A percentile compares a stretch with the other conserved stretches of the same genome.
These are phyloP conservation scores for Tapera naevia DNA, from an alignment of 2,797 vertebrate species.

Conservation along the genomic window DNA sequence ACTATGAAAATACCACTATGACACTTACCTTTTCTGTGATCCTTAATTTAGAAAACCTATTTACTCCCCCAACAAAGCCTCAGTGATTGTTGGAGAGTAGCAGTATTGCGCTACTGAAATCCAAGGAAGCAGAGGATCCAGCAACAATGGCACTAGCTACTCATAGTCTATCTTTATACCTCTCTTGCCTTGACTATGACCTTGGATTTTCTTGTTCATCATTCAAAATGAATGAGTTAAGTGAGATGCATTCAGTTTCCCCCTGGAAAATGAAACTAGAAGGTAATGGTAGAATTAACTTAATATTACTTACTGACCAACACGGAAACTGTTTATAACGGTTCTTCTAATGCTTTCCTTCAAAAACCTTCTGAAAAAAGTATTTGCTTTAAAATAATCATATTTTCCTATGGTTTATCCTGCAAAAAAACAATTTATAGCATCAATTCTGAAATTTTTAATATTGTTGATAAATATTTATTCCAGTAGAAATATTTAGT, in stretches of 20 bases:
- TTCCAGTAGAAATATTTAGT: neutral
- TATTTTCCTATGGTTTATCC: neutral
- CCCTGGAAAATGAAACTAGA: neutral
- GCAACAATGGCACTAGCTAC: neutral
- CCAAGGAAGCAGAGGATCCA: neutral
- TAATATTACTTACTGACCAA: neutral
- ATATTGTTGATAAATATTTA: neutral
- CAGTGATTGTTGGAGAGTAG: neutral
- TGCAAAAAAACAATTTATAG: neutral
- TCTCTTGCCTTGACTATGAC: neutral
- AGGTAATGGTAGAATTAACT: neutral
- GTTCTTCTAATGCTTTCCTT: neutral
- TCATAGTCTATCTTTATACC: neutral
- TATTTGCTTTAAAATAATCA: neutral
- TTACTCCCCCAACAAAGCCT: neutral
- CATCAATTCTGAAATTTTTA: neutral
- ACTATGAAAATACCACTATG: fast-evolving
- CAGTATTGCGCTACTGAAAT: neutral
- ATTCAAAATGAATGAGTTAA: neutral
- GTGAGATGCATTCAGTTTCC: neutral
- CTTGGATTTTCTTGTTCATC: neutral
- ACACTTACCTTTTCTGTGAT: neutral
- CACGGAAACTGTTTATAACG: neutral
- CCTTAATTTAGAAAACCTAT: neutral
- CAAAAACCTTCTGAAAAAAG: neutral